Percentiles rank a stretch among this genome's conserved stretches.
Conservation (phyloP, 2,888 invertebrate species). For the Diarsia dahlii region DNA sequence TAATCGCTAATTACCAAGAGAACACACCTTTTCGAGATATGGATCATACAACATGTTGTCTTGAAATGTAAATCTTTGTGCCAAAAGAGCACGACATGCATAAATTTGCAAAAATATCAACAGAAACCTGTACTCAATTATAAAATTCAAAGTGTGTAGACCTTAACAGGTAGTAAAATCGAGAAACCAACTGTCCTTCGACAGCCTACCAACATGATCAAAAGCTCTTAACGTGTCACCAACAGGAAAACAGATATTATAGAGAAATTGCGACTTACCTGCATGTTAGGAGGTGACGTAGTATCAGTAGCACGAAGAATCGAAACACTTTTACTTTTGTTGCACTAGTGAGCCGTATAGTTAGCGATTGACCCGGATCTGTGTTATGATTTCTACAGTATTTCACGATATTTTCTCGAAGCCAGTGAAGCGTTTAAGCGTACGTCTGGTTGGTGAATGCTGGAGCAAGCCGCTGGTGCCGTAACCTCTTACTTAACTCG, state of each 20-base stretch:
- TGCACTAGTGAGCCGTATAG: slow-evolving; percentile 69
- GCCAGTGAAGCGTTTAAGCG: slow-evolving; percentile 78
- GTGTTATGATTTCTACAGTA: slow-evolving; percentile 77
- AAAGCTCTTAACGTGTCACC: slow-evolving; percentile 60
- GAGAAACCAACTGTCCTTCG: slow-evolving; percentile 77
- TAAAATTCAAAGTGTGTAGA: slow-evolving; percentile 34
- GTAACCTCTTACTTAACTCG: slow-evolving; percentile 89
- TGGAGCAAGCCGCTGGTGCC: slow-evolving; percentile 76
- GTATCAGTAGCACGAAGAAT: slow-evolving; percentile 56
- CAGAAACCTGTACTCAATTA: slow-evolving; percentile 51
- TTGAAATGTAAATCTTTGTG: slow-evolving; percentile 1
- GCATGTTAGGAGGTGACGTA: slow-evolving; percentile 76
- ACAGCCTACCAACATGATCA: slow-evolving; percentile 65
- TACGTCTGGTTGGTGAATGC: slow-evolving; percentile 83
- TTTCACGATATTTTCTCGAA: slow-evolving; percentile 72
- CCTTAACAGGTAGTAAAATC: slow-evolving; percentile 60
- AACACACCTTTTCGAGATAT: slow-evolving; percentile 10
- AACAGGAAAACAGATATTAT: slow-evolving; percentile 71
- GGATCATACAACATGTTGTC: not conserved
- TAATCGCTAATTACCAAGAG: slow-evolving; percentile 17
- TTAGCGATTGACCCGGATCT: slow-evolving; percentile 82
- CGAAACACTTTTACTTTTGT: slow-evolving; percentile 84
- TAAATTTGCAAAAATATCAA: slow-evolving; percentile 38
- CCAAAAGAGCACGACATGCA: slow-evolving; percentile 12
- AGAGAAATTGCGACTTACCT: slow-evolving; percentile 82